Evolutionary conservation across 2,888 invertebrate genomes (phyloP), one percentile per base, ranked within the genome.

Genomic region (Cylindroiulus punctatus): DNA sequence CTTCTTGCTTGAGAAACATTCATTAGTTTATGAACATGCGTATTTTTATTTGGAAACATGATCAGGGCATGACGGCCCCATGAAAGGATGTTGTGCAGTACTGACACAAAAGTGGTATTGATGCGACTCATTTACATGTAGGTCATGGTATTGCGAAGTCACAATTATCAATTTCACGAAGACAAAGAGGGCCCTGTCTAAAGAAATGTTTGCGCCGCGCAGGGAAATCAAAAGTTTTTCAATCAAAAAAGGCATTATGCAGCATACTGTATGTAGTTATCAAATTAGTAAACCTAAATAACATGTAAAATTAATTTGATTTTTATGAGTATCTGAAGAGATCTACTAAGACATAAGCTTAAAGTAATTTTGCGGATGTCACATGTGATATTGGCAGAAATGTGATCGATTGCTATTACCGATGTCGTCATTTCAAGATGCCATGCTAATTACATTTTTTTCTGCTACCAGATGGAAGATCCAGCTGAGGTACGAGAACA

Each of bases 401-500:
- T 40, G 40, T 8, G 4, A 40, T 4, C 4, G 40, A 40, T n/a
- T n/a, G n/a, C n/a, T n/a, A n/a, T n/a, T n/a, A n/a, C n/a, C n/a
- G n/a, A n/a, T n/a, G n/a, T n/a, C n/a, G n/a, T n/a, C n/a, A 40
- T 40, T 7, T 40, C 40, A 40, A 8, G 40, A 40, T 8, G 8
- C 8, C 40, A 7, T 7, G 8, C 40, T 8, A 40, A 40, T 40
- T n/a, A n/a, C 40, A 7, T 4, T 40, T 8, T 4, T 40, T 40
- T 40, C 40, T 40, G 40, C 5, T 26, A 8, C 5, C 81, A 86
- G 91, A 88, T 89, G 89, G 85, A 90, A 91, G 87, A 88, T 91
- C 26, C 90, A 90, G 88, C 88, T 88, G 0, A 88, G 90, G 22
- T 90, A 89, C 88, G 91, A 90, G 87, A 90, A 90, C 86, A 88